Evolutionary conservation across 2,888 invertebrate species (phyloP), one percentile per base, ranked within the genome.

Genomic region (Caenorhabditis sp.): DNA sequence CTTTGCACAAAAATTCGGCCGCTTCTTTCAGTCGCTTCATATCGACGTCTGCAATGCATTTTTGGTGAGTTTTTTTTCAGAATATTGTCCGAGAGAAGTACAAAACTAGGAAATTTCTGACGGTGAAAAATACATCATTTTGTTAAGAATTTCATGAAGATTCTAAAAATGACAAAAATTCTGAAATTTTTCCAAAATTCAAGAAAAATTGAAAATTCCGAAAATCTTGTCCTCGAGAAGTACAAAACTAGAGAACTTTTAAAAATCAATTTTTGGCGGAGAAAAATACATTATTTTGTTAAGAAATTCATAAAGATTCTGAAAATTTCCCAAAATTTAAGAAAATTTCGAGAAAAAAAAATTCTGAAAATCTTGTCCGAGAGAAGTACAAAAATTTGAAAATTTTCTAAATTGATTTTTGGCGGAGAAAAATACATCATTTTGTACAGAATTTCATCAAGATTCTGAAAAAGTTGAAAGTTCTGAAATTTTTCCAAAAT

Each of bases 321-420:
- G n/a, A n/a, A n/a, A n/a, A n/a, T n/a, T 14, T 4, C 17, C 3
- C 26, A 24, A 19, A 31, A 2, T 12, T 24, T 50, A 66, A 66
- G 12, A 95, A 94, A 10, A 94, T 94, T 5, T 96, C 93, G 87
- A 93, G n/a, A n/a, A 91, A 63, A 89, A 86, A n/a, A 61, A 86
- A 86, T n/a, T 89, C 89, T 6, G 89, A 81, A 17, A 88, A 86
- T n/a, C 89, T 88, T 31, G 88, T 88, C 8, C 87, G 81, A 5
- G 88, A 81, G 53, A 89, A 76, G 63, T 84, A 75, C 31, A 89
- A 77, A 21, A 87, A 84, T 23, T 78, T 14, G 87, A 83, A 57
- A 83, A 53, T 36, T 78, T 23, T 89, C 84, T 24, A 88, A 88
- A 83, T 43, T 23, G 58, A 62, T 17, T n/a, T 23, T 60, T 31